Evolutionary conservation across 2,888 invertebrate genomes (phyloP), one percentile per base, ranked within the genome.

Genomic region (Limnephilus lunatus): DNA sequence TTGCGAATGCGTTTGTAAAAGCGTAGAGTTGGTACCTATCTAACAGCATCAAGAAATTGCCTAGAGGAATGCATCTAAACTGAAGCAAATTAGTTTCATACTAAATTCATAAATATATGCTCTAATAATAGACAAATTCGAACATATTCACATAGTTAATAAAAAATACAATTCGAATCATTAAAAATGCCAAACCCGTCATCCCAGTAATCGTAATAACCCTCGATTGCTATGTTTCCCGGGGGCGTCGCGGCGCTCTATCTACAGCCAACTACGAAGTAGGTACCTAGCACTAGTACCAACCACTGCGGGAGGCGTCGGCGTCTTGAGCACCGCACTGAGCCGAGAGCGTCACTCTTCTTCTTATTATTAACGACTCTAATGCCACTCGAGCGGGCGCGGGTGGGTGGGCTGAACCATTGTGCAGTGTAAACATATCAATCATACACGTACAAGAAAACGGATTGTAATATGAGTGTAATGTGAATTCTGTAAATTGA

Each of bases 281-380:
- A 25, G 5, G 2, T 25, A 68, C 68, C 25, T 53, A 53, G 48
- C 1, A 0, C 5, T 53, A 7, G 5, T 53, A 53, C 53, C 19
- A 9, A 68, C 25, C 68, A 9, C 68, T 9, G 68, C n/a, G 68
- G 68, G 88, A 48, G 86, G 85, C n/a, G 53, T 35, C 90, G 68
- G 30, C 91, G 91, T 91, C 91, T 91, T 91, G 91, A 91, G 86
- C 81, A 82, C 88, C 48, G 31, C 90, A 68, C 35, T 91, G 86
- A 25, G 44, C 68, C 68, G 48, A 68, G 48, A 53, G 85, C 91
- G 88, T 89, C 88, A 80, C 88, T 80, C 81, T 30, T 44, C 86
- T 44, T 68, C 68, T 68, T 68, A 35, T 88, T 91, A 91, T 91
- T 91, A 91, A 91, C 88, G 91, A 88, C 87, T 44, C 81, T 90